Percentiles rank a stretch among this genome's conserved stretches.
Evolutionary conservation across 2,888 invertebrate genomes (phyloP).

Genomic region (Ceraclea dissimilis): DNA sequence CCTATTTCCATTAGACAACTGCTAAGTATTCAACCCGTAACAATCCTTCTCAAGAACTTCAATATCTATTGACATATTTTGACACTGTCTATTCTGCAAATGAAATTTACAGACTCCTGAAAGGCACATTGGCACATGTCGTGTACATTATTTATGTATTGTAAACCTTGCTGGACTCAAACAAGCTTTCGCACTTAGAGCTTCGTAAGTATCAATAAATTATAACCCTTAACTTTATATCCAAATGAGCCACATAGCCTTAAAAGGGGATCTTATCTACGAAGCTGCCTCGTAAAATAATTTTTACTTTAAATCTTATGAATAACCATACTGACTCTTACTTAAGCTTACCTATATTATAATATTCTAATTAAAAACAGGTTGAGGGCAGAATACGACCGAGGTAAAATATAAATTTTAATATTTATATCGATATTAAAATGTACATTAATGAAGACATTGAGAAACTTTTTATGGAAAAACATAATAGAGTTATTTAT

Average conservation of each 20-base stretch:
- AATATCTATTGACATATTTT: background rate
- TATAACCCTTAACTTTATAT: conserved; percentile 23
- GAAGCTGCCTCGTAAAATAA: conserved; percentile 6
- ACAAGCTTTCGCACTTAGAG: conserved; percentile 25
- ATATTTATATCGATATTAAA: no score
- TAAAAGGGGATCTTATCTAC: conserved; percentile 8
- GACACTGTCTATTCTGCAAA: conserved; percentile 8
- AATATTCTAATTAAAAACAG: no score
- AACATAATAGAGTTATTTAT: no score
- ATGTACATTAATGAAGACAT: no score
- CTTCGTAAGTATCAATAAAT: conserved; percentile 22
- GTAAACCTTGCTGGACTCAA: conserved; percentile 14
- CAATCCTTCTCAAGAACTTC: conserved; percentile 1
- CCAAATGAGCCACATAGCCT: conserved; percentile 21
- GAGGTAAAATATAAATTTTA: no score
- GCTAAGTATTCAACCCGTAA: background rate
- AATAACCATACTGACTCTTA: background rate
- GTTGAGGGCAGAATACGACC: no score
- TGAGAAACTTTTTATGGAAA: no score
- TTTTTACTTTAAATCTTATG: conserved; percentile 12
- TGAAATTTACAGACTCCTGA: conserved; percentile 8
- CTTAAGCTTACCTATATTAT: background rate
- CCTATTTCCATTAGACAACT: background rate
- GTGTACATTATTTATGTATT: conserved; percentile 22
- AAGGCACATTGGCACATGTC: conserved; percentile 13